phyloP scores from a whole-genome alignment of 2,113 vertebrate species.

The Apaloderma vittatum region DNA sequence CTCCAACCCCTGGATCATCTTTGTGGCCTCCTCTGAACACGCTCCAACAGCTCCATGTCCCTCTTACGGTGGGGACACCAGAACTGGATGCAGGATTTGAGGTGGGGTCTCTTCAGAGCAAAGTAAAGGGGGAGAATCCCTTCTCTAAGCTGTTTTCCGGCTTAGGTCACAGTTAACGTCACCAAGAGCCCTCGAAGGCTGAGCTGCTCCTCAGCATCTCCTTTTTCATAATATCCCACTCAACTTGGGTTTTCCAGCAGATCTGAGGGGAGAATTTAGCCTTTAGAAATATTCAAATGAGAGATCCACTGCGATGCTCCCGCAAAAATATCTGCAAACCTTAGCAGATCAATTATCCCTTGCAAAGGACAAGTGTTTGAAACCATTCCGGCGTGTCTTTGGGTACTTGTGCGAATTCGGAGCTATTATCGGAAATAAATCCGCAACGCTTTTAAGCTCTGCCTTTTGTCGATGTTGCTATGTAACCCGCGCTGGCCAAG shows the following conservation, averaged over 20 bases:
- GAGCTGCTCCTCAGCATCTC: accelerated
- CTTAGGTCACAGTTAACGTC: neutral
- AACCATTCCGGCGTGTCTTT: neutral
- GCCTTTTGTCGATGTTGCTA: neutral
- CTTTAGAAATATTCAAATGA: neutral
- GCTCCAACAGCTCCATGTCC: no score
- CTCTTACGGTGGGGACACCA: no score
- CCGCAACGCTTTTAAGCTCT: neutral
- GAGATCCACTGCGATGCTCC: neutral
- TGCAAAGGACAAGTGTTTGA: neutral
- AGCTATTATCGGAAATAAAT: neutral
- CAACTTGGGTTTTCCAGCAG: neutral
- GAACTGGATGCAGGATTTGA: no score
- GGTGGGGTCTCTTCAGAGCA: no score
- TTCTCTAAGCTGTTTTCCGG: no score
- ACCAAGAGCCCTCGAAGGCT: accelerated
- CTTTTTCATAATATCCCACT: neutral
- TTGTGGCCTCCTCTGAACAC: no score
- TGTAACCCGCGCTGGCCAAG: neutral
- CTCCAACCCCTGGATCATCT: no score
- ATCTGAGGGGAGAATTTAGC: neutral
- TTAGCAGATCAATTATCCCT: neutral
- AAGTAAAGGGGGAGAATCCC: no score
- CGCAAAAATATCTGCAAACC: neutral
- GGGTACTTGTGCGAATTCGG: neutral